These are phyloP conservation scores for Drosophila algonquin DNA, from an alignment of 2,888 invertebrate genomes.

Conservation along the genomic window DNA sequence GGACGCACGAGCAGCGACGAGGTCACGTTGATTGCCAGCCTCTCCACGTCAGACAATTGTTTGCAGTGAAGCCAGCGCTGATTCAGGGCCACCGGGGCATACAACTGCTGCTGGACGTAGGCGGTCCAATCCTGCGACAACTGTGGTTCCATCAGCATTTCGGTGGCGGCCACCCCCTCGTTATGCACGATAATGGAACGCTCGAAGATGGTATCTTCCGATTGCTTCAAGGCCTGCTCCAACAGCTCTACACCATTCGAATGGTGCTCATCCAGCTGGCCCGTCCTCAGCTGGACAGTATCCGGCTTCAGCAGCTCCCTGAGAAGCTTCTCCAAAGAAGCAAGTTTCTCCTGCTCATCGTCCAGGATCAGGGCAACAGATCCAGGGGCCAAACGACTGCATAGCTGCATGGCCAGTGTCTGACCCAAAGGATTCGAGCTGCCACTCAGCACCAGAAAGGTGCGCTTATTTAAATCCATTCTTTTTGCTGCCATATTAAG, in stretches of 20 bases:
- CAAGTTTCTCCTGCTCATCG: slow-evolving; percentile 87
- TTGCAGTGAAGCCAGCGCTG: slow-evolving; percentile 71
- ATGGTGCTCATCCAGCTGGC: slow-evolving; percentile 82
- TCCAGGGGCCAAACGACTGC: slow-evolving; percentile 87
- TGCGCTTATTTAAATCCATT: slow-evolving; percentile 86
- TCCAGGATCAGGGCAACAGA: slow-evolving; percentile 91
- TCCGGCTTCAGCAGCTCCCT: slow-evolving; percentile 78
- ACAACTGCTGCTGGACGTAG: slow-evolving; percentile 74
- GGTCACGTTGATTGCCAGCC: slow-evolving; percentile 78
- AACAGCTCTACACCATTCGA: slow-evolving; percentile 83
- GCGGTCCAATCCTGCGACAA: slow-evolving; percentile 63
- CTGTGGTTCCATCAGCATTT: slow-evolving; percentile 76
- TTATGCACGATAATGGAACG: slow-evolving; percentile 80
- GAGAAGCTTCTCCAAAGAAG: slow-evolving; percentile 86
- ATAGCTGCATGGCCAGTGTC: slow-evolving; percentile 89
- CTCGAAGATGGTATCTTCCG: slow-evolving; percentile 53
- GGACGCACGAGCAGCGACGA: slow-evolving; percentile 77
- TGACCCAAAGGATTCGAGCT: slow-evolving; percentile 94
- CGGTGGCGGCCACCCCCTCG: slow-evolving; percentile 76
- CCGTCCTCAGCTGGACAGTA: slow-evolving; percentile 35
- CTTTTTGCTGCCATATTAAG: slow-evolving; percentile 72
- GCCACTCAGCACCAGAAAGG: slow-evolving; percentile 90
- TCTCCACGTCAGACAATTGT: slow-evolving; percentile 53
- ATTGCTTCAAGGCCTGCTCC: slow-evolving; percentile 56
- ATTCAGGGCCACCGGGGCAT: slow-evolving; percentile 76